Conservation (phyloP, 2,888 invertebrate genomes). For the Selenia dentaria region DNA sequence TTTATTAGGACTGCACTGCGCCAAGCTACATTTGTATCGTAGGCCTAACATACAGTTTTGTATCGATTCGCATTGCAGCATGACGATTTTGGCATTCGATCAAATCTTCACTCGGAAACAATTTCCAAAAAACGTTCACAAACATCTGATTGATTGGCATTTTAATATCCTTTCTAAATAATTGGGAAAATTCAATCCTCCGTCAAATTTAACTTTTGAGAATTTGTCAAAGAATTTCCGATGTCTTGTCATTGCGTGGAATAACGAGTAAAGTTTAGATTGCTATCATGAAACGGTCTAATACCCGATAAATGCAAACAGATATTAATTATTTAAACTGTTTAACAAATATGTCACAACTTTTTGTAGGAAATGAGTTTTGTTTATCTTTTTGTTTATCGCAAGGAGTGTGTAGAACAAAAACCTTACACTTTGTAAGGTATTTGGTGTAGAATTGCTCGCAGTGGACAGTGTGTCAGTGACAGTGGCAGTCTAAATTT, state of each 20-base stretch:
- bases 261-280: slow-evolving; percentile 38
- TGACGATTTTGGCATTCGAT: slow-evolving; percentile 37
- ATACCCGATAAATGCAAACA: slow-evolving; percentile 22
- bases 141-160: slow-evolving; percentile 32
- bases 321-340: slow-evolving; percentile 24
- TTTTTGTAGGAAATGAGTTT: slow-evolving; percentile 9
- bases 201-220: slow-evolving; percentile 31
- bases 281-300: slow-evolving; percentile 33
- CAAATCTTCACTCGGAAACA: slow-evolving; percentile 29
- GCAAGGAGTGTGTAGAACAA: not conserved
- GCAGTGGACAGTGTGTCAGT: no score
- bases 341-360: slow-evolving; percentile 13
- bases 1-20: slow-evolving; percentile 40
- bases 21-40: slow-evolving; percentile 23
- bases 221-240: slow-evolving; percentile 35
- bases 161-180: slow-evolving; percentile 35
- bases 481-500: no score
- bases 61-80: slow-evolving; percentile 26
- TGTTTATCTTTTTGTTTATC: not conserved
- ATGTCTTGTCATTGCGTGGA: slow-evolving; percentile 27
- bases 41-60: slow-evolving; percentile 1
- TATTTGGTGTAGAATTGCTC: no score
- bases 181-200: slow-evolving; percentile 34
- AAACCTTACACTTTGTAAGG: no score
- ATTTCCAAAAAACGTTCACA: slow-evolving; percentile 26